Evolutionary conservation across 2,797 vertebrate species (phyloP).

Genomic region (Otolemur crassicaudatus): DNA sequence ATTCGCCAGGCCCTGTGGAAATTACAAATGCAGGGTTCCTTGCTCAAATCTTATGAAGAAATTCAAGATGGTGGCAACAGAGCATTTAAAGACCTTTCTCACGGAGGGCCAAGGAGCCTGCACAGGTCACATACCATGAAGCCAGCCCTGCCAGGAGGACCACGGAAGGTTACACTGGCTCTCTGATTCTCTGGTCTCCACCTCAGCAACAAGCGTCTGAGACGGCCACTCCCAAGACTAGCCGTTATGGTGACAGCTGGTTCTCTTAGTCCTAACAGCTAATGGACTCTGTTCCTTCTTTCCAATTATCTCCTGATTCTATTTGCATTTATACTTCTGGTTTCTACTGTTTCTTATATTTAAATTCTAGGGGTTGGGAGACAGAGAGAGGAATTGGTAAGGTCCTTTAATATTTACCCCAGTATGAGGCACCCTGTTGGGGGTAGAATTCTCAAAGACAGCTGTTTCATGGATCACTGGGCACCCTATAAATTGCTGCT

Average conservation of each 20-base stretch:
- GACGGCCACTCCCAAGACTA: not conserved
- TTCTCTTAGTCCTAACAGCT: not conserved
- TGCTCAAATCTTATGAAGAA: not conserved
- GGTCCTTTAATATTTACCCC: slow-evolving; percentile 12
- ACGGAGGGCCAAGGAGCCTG: not conserved
- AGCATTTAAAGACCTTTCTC: not conserved
- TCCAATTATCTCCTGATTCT: not conserved
- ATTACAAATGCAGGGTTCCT: not conserved
- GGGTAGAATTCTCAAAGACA: not conserved
- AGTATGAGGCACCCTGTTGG: not conserved
- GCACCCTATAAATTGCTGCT: not conserved
- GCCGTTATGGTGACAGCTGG: no score
- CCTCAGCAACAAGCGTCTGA: not conserved
- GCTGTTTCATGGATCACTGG: slow-evolving; percentile 23
- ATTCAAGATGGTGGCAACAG: not conserved
- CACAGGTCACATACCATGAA: rapidly evolving
- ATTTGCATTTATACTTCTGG: not conserved
- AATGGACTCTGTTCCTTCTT: not conserved
- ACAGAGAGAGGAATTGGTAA: not conserved
- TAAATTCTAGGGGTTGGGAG: not conserved
- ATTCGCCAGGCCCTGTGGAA: not conserved
- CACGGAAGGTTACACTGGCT: not conserved
- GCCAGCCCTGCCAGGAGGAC: no score
- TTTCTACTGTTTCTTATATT: not conserved
- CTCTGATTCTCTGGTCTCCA: not conserved